Evolutionary conservation across 2,797 vertebrate genomes (phyloP).

Genomic region (Artibeus jamaicensis): DNA sequence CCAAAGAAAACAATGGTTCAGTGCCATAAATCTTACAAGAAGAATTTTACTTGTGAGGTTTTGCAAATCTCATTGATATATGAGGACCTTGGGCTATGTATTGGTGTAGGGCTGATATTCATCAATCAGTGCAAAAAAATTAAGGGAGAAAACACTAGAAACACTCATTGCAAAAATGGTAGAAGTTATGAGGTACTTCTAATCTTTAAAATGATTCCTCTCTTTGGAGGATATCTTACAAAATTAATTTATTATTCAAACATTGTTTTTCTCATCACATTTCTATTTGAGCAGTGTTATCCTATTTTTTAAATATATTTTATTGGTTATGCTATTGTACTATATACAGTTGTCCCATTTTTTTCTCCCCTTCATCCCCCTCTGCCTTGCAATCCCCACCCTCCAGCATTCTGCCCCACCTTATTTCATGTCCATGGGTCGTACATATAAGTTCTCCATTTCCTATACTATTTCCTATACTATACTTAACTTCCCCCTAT

Average conservation of each 20-base stretch:
- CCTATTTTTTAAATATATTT: background rate
- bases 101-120: background rate
- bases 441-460: too few species aligned
- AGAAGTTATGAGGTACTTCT: background rate
- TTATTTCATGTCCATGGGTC: too few species aligned
- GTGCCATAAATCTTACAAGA: background rate
- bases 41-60: background rate
- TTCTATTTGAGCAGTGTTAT: background rate
- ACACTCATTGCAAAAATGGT: background rate
- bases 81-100: background rate
- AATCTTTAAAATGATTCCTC: constrained; percentile 11
- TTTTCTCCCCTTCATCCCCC: too few species aligned
- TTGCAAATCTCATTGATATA: constrained; percentile 9
- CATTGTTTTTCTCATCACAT: background rate
- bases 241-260: constrained; percentile 1
- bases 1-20: constrained; percentile 21
- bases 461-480: too few species aligned
- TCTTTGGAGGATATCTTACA: background rate
- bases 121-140: background rate
- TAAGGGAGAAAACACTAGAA: background rate
- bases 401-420: too few species aligned
- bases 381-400: too few species aligned
- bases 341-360: too few species aligned
- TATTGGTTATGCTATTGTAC: too few species aligned
- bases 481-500: too few species aligned